Percentiles rank a stretch among this genome's conserved stretches.
Evolutionary conservation across 2,797 vertebrate genomes (phyloP).

Genomic region (Epinephelus malabaricus): DNA sequence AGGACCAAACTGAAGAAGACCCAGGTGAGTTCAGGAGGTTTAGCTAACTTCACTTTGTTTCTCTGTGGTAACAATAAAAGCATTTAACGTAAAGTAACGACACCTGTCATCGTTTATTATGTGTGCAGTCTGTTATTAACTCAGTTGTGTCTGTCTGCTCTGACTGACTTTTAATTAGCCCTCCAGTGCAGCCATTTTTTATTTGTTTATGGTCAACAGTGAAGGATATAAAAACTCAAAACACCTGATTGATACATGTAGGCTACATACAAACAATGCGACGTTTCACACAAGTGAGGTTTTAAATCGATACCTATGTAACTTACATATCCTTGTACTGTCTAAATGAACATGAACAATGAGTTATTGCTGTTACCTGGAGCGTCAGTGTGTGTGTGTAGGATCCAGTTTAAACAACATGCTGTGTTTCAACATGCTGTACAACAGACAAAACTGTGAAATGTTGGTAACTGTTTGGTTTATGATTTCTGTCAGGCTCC

Average conservation of each 20-base stretch:
- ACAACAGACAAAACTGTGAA: neutral
- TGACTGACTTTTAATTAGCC: neutral
- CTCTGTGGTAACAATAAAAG: rapidly evolving
- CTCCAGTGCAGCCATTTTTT: neutral
- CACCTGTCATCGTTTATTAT: neutral
- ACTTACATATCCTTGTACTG: neutral
- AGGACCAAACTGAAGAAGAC: slow-evolving; percentile 67
- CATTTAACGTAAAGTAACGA: too few relatives aligned
- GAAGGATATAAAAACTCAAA: neutral
- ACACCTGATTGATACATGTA: neutral
- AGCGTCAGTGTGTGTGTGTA: neutral
- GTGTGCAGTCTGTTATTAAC: neutral
- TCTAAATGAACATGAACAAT: neutral
- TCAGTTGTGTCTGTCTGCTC: neutral
- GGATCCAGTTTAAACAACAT: too few relatives aligned
- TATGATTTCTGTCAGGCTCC: slow-evolving; percentile 62
- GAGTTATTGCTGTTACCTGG: neutral
- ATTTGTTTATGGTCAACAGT: too few relatives aligned
- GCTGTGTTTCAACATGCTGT: neutral
- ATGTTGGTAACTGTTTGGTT: neutral
- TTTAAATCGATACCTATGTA: neutral
- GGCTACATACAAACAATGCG: neutral
- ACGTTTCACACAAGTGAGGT: neutral
- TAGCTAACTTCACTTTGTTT: neutral
- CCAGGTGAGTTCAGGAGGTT: slow-evolving; percentile 55